Evolutionary conservation across 2,888 invertebrate species (phyloP), one percentile per base, ranked within the genome.

Genomic region (Chrysotoxum bicinctum): DNA sequence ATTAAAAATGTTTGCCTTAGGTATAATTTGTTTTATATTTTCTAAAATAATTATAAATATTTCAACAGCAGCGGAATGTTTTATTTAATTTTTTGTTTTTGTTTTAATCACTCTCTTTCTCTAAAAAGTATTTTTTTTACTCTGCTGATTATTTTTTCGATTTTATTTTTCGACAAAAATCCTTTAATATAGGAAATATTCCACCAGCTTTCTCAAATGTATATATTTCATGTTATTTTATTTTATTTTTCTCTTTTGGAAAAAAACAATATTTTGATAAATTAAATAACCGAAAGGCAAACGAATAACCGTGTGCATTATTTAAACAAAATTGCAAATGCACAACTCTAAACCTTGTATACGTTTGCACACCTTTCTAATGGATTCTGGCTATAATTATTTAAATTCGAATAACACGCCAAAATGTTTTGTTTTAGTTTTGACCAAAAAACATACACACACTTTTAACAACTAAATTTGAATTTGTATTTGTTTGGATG

Each of bases 271-370:
- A 35, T 26, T 26, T 26, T 5, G 14, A 56, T 35, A 60, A 60
- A 60, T 40, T 1, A 58, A 58, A 40, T 60, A 23, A 23, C 40
- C 23, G 9, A n/a, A 40, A 26, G 23, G 60, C 60, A 60, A 26
- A n/a, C 56, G 21, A 60, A 60, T 23, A 14, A 60, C n/a, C 9
- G 58, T 60, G 58, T 26, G 9, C 2, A 40, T 60, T 60, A 37
- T 37, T 37, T 14, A 32, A 10, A 56, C 5, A 19, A 19, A 56
- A 56, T 43, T 35, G 35, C 35, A 35, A 35, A 12, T 12, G 12
- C 35, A 35, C 35, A 35, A 35, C 12, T 14, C 12, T 12, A 12
- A 35, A 35, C 12, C 7, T n/a, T n/a, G n/a, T n/a, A n/a, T n/a
- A n/a, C 6, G n/a, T 40, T 1, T n/a, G 6, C n/a, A 40, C 40